phyloP scores from a whole-genome alignment of 1,140 invertebrate species.

The Nasonia longicornis region DNA sequence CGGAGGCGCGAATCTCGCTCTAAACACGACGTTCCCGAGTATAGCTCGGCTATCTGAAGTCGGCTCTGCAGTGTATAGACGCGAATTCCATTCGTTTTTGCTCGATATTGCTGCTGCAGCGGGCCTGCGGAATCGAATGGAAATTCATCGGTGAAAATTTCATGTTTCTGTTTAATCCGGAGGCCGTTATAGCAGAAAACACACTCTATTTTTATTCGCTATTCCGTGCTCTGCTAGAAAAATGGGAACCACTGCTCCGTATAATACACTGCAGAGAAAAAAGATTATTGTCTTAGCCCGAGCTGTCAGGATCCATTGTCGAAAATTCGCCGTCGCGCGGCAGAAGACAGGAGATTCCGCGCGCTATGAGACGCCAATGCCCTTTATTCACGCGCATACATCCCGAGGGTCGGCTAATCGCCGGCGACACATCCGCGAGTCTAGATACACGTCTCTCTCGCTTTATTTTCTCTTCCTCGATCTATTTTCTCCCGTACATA shows the following conservation, averaged over 20 bases:
- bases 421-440: constrained; percentile 27
- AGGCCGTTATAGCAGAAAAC: neutral
- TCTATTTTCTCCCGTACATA: constrained; percentile 47
- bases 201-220: neutral
- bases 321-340: constrained; percentile 14
- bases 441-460: constrained; percentile 7
- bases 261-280: neutral
- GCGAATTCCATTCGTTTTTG: constrained; percentile 11
- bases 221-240: neutral
- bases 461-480: constrained; percentile 41
- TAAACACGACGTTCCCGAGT: constrained; percentile 55
- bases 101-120: neutral
- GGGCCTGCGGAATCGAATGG: neutral
- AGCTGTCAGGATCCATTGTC: constrained; percentile 48
- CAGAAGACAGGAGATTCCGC: constrained; percentile 46
- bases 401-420: constrained; percentile 52
- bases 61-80: neutral
- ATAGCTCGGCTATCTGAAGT: constrained; percentile 21
- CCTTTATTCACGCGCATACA: neutral
- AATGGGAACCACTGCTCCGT: constrained; percentile 24
- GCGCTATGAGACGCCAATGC: constrained; percentile 17
- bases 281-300: constrained; percentile 52
- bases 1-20: constrained; percentile 58
- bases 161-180: neutral
- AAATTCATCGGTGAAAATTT: constrained; percentile 16